These are phyloP conservation scores for Heliconius aoede DNA, from an alignment of 2,888 invertebrate species.

Conservation along the genomic window DNA sequence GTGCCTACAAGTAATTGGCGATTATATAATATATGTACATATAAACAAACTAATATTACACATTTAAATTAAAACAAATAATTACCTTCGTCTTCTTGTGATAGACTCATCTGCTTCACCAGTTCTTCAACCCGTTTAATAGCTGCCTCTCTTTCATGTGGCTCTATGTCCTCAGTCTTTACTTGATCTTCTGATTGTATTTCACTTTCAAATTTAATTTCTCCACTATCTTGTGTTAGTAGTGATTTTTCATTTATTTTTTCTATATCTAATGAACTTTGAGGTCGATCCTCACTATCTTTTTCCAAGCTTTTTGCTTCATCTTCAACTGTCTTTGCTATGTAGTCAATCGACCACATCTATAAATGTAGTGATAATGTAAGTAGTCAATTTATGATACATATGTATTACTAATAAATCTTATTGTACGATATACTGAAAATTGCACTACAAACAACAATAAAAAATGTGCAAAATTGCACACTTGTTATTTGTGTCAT, in stretches of 20 bases:
- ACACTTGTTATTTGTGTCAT: no score
- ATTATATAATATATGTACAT: not conserved
- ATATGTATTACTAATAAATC: no score
- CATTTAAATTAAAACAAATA: conserved; percentile 1
- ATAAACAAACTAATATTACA: no score
- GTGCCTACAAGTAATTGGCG: not conserved
- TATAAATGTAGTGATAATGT: conserved; percentile 64
- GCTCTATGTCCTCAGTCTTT: conserved; percentile 63
- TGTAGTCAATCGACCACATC: conserved; percentile 99
- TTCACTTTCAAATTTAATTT: conserved; percentile 54
- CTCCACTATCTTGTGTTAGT: conserved; percentile 64
- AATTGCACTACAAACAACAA: no score
- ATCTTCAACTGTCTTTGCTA: conserved; percentile 79
- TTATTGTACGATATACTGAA: no score
- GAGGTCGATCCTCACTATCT: conserved; percentile 60
- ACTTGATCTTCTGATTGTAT: conserved; percentile 52
- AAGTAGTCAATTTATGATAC: no score
- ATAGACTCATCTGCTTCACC: conserved; percentile 92
- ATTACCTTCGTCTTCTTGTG: conserved; percentile 85
- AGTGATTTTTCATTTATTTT: conserved; percentile 58
- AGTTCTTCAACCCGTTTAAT: conserved; percentile 86
- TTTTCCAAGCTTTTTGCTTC: conserved; percentile 78
- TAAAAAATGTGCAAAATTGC: no score
- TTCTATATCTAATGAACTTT: conserved; percentile 63
- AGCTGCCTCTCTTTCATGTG: conserved; percentile 72